phyloP scores from a whole-genome alignment of 2,797 vertebrate species.

The Periophthalmus magnuspinnatus region DNA sequence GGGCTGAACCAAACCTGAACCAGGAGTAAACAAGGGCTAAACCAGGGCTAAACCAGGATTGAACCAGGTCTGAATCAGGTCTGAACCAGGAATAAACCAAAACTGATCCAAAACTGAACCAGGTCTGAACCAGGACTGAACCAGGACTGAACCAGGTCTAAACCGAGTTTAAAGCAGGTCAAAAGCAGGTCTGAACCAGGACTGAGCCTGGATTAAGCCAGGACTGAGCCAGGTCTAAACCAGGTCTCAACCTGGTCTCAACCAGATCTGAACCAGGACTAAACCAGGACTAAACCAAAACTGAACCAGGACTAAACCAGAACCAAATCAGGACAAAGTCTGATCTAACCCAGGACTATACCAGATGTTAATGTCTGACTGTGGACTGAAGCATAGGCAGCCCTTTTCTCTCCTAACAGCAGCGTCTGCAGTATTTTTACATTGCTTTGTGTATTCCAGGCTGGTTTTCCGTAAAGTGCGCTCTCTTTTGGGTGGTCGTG shows the following conservation, averaged over 20 bases:
- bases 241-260: too few species aligned
- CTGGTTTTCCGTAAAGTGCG: constrained; percentile 90
- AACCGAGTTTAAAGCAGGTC: neutral
- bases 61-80: neutral
- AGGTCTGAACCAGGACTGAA: neutral
- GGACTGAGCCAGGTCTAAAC: neutral
- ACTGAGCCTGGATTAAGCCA: too few species aligned
- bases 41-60: neutral
- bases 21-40: neutral
- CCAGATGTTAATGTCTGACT: too few species aligned
- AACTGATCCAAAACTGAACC: too few species aligned
- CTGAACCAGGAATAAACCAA: neutral
- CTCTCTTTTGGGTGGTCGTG: constrained; percentile 87
- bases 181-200: neutral
- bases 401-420: too few species aligned
- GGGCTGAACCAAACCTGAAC: neutral
- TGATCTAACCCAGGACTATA: too few species aligned
- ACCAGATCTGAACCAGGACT: neutral
- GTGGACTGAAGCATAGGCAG: too few species aligned
- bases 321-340: neutral
- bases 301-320: neutral
- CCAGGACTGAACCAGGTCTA: neutral
- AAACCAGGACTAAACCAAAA: neutral
- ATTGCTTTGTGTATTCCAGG: constrained; percentile 48
- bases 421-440: neutral